Conservation (phyloP, 2,888 invertebrate genomes). For the Perizoma flavofasciatum region DNA sequence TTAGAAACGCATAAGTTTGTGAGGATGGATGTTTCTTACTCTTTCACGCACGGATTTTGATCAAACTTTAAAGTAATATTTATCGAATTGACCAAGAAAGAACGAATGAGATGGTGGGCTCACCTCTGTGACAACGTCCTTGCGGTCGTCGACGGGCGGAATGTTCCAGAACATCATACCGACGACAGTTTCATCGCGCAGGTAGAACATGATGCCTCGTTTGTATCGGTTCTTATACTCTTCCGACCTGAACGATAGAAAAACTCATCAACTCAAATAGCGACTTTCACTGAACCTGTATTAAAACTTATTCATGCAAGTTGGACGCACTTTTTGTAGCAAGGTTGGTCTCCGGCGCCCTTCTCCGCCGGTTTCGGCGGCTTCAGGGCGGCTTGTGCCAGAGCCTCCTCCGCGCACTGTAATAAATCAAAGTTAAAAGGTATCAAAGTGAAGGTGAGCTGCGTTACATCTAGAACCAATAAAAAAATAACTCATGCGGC, state of each 20-base stretch:
- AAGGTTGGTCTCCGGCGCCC: slow-evolving; percentile 45
- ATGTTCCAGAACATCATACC: slow-evolving; percentile 76
- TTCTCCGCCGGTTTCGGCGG: slow-evolving; percentile 14
- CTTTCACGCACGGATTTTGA: too few species aligned
- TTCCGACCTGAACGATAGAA: slow-evolving; percentile 41
- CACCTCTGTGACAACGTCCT: slow-evolving; percentile 68
- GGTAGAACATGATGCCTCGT: slow-evolving; percentile 70
- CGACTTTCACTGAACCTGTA: too few species aligned
- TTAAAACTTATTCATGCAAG: too few species aligned
- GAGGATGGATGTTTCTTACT: too few species aligned
- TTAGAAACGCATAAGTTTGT: too few species aligned
- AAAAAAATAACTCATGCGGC: too few species aligned
- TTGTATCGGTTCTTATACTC: slow-evolving; percentile 66
- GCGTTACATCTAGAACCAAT: too few species aligned
- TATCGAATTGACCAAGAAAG: too few species aligned
- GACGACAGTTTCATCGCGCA: slow-evolving; percentile 69
- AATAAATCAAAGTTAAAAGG: not conserved
- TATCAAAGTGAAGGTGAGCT: not conserved
- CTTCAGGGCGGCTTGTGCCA: slow-evolving; percentile 5
- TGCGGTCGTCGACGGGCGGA: slow-evolving; percentile 64
- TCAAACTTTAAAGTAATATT: too few species aligned
- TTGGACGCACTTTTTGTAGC: slow-evolving; percentile 59
- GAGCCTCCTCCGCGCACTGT: slow-evolving; percentile 47
- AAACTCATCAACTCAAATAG: too few species aligned
- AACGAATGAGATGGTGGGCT: not conserved